These are phyloP conservation scores for Muntiacus muntjak DNA, from an alignment of 2,113 vertebrate genomes.

Conservation along the genomic window DNA sequence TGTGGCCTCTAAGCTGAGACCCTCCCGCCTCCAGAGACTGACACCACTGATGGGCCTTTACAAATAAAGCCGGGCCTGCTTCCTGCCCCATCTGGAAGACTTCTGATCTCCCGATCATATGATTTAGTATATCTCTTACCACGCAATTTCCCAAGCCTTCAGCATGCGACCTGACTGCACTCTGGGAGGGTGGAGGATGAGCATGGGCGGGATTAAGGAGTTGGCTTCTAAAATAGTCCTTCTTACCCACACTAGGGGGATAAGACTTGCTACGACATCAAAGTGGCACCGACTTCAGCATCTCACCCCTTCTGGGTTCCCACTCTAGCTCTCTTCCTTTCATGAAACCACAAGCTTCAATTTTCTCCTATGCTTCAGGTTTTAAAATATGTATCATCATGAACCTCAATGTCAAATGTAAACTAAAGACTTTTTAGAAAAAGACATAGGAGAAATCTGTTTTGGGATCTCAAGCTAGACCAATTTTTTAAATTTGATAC, in stretches of 20 bases:
- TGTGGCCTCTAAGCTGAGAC: not conserved
- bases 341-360: not conserved
- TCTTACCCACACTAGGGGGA: slow-evolving; percentile 65
- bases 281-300: slow-evolving; percentile 1
- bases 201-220: slow-evolving; percentile 35
- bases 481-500: not conserved
- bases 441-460: not conserved
- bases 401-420: not conserved
- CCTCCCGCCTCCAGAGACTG: not conserved
- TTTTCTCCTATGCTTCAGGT: not conserved
- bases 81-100: slow-evolving; percentile 35
- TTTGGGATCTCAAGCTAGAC: not conserved
- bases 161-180: not conserved
- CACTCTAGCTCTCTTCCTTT: not conserved
- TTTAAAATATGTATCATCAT: not conserved
- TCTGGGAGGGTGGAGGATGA: not conserved
- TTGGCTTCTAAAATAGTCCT: slow-evolving; percentile 12
- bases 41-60: slow-evolving; percentile 30
- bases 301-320: not conserved
- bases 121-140: slow-evolving; percentile 39
- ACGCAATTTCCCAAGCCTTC: slow-evolving; percentile 28
- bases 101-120: slow-evolving; percentile 23
- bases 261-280: slow-evolving; percentile 58
- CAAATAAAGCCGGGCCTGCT: slow-evolving; percentile 54
- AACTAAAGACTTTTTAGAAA: not conserved